Percentiles rank a stretch among this genome's conserved stretches.
Evolutionary conservation across 2,797 vertebrate species (phyloP).

Genomic region (Ciconia nigra): DNA sequence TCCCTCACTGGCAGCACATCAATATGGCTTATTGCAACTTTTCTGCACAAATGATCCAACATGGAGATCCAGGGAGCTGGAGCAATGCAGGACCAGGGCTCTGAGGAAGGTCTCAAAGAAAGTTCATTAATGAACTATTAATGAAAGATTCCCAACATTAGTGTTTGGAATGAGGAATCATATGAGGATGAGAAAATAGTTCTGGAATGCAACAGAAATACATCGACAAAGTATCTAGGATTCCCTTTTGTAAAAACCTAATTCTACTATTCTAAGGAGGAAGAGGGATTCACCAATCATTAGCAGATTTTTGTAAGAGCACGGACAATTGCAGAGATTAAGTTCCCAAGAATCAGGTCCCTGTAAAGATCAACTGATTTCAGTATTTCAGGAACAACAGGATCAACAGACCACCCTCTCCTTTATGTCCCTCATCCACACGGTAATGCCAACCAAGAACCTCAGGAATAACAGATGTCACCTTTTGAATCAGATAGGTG

Average conservation of each 20-base stretch:
- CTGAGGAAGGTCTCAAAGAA: background rate
- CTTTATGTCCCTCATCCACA: background rate
- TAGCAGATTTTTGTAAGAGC: background rate
- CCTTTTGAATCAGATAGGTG: background rate
- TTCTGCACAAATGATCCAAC: background rate
- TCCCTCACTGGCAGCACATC: background rate
- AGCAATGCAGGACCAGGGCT: background rate
- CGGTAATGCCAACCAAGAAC: background rate
- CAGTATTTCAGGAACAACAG: background rate
- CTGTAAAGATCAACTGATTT: background rate
- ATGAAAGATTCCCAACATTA: background rate
- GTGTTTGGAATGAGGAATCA: background rate
- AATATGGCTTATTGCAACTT: background rate
- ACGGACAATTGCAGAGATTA: background rate
- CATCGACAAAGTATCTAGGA: background rate
- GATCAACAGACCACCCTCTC: background rate
- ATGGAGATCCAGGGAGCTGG: background rate
- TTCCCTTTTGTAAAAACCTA: background rate
- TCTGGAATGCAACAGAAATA: background rate
- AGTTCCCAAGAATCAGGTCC: background rate
- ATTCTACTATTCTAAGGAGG: background rate
- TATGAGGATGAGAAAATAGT: background rate
- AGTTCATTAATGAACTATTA: background rate
- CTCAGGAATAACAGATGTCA: background rate
- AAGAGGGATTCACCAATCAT: background rate